Evolutionary conservation across 1,140 invertebrate genomes (phyloP).

Genomic region (Acromyrmex charruanus): DNA sequence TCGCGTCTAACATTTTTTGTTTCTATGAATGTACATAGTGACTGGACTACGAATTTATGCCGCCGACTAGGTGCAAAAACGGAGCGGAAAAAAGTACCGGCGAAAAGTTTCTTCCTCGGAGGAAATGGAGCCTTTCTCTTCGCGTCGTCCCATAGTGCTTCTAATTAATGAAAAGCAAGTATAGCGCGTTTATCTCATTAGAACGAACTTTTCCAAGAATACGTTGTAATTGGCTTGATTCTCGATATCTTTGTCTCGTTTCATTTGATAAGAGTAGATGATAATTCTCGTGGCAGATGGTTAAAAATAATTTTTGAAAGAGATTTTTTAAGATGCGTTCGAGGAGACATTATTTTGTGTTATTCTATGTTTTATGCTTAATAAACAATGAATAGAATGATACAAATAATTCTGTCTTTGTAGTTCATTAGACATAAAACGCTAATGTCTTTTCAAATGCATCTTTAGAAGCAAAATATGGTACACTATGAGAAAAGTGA

Average conservation of each 20-base stretch:
- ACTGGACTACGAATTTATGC: slow-evolving; percentile 63
- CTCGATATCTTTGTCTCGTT: background rate
- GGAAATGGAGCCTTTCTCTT: slow-evolving; percentile 6
- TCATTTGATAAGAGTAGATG: background rate
- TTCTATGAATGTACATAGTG: no score
- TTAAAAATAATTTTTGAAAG: background rate
- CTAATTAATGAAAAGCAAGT: slow-evolving; percentile 59
- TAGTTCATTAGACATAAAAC: no score
- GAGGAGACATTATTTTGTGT: no score
- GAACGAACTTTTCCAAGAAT: slow-evolving; percentile 32
- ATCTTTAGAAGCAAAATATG: background rate
- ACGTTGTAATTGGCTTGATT: slow-evolving; percentile 35
- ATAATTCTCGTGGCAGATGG: background rate
- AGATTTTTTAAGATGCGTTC: background rate
- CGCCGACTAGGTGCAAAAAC: slow-evolving; percentile 19
- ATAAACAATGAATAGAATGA: no score
- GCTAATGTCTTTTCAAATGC: no score
- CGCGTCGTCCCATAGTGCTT: slow-evolving; percentile 1
- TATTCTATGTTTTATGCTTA: no score
- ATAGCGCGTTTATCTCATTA: slow-evolving; percentile 44
- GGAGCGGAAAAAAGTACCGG: slow-evolving; percentile 28
- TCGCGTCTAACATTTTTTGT: no score
- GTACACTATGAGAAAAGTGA: no score
- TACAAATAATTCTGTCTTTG: no score
- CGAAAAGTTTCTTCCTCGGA: slow-evolving; percentile 37